phyloP scores from a whole-genome alignment of 2,113 vertebrate species.

The Saccopteryx leptura region DNA sequence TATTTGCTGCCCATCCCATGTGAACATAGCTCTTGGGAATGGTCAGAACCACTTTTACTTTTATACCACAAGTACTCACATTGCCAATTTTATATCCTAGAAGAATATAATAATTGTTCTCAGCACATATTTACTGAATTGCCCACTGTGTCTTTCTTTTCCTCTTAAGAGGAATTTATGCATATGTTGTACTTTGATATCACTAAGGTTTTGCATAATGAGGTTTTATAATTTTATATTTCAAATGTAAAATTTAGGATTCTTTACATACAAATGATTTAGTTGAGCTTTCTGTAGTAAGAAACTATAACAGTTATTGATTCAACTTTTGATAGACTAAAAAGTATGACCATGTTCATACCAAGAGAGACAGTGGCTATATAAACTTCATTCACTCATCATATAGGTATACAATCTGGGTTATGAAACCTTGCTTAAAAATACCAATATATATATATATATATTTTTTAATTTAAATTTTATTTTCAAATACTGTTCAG shows the following conservation, averaged over 20 bases:
- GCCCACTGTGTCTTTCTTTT: neutral
- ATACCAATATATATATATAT: neutral
- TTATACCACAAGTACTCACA: conserved; percentile 4
- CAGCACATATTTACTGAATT: conserved; percentile 38
- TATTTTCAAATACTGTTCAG: neutral
- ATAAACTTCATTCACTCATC: neutral
- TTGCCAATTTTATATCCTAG: neutral
- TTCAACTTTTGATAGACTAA: conserved; percentile 41
- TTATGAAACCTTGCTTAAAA: conserved; percentile 6
- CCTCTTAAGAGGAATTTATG: neutral
- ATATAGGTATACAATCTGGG: neutral
- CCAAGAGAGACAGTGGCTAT: neutral
- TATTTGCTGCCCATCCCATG: neutral
- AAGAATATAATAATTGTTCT: conserved; percentile 52
- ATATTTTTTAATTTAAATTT: neutral
- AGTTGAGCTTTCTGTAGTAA: neutral
- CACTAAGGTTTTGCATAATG: neutral
- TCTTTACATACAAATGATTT: neutral
- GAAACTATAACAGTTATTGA: neutral
- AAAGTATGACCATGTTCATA: neutral
- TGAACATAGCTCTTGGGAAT: neutral
- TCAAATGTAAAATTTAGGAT: neutral
- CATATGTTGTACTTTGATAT: neutral
- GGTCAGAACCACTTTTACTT: neutral
- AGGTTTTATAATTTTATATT: neutral